A percentile compares a stretch with the other conserved stretches of the same genome.
These are phyloP conservation scores for Epinephelus malabaricus DNA, from an alignment of 2,797 vertebrate species.

Conservation along the genomic window DNA sequence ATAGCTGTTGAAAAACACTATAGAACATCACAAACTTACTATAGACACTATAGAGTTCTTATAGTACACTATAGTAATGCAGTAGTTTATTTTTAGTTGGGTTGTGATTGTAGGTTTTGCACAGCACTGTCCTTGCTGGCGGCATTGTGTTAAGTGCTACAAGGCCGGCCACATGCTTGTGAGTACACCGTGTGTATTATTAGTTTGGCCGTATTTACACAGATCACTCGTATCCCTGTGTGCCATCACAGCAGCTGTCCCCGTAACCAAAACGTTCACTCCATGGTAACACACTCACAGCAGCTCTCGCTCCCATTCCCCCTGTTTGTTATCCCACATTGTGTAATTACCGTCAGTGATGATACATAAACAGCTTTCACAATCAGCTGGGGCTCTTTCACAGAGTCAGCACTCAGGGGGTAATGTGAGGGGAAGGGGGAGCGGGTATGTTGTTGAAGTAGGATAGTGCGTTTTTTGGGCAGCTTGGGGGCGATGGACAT, in stretches of 20 bases:
- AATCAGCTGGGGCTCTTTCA: constrained; percentile 85
- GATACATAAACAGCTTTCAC: constrained; percentile 88
- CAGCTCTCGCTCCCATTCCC: constrained; percentile 48
- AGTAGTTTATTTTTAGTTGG: too few relatives aligned
- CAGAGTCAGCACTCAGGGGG: constrained; percentile 79
- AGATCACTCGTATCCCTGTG: constrained; percentile 57
- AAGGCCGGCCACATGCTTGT: constrained; percentile 49
- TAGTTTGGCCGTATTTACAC: constrained; percentile 68
- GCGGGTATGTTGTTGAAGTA: constrained; percentile 73
- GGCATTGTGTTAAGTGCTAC: constrained; percentile 43
- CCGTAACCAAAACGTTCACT: constrained; percentile 51
- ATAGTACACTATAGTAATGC: too few relatives aligned
- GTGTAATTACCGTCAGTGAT: constrained; percentile 82
- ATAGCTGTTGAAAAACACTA: too few relatives aligned
- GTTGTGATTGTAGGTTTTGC: constrained; percentile 24
- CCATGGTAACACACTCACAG: constrained; percentile 54
- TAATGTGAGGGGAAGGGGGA: constrained; percentile 70
- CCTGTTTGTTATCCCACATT: constrained; percentile 82
- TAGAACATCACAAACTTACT: too few relatives aligned
- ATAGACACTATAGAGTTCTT: too few relatives aligned
- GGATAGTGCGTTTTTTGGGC: constrained; percentile 80
- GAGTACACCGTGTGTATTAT: constrained; percentile 59
- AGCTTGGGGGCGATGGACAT: constrained; percentile 84
- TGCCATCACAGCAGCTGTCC: constrained; percentile 72
- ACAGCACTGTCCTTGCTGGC: constrained; percentile 38